phyloP scores from a whole-genome alignment of 2,797 vertebrate genomes.

The Helostoma temminkii region DNA sequence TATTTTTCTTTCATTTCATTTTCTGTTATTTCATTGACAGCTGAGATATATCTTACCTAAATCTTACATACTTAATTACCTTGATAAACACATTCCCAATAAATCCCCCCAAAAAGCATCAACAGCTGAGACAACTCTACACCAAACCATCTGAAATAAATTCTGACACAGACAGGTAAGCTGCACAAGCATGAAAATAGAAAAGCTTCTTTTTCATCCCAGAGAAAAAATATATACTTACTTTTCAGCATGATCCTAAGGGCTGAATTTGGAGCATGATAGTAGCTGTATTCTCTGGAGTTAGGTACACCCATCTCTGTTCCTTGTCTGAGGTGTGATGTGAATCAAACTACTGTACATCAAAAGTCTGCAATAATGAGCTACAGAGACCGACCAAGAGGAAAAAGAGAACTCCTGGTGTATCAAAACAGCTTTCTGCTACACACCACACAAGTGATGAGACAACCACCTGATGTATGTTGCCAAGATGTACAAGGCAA shows the following conservation, averaged over 20 bases:
- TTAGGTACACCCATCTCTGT: conserved; percentile 83
- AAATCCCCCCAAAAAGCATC: conserved; percentile 6
- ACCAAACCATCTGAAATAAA: conserved; percentile 12
- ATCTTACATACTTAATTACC: neutral
- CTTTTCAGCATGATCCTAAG: conserved; percentile 78
- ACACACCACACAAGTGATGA: neutral
- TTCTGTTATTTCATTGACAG: neutral
- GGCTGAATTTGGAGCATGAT: conserved; percentile 67
- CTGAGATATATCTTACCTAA: too few relatives aligned
- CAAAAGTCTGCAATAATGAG: conserved; percentile 45
- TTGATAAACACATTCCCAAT: neutral
- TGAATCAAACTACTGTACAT: conserved; percentile 39
- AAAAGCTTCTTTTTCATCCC: neutral
- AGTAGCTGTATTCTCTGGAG: conserved; percentile 82
- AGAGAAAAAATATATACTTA: conserved; percentile 71
- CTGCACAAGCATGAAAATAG: neutral
- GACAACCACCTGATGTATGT: conserved; percentile 37
- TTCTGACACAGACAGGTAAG: neutral
- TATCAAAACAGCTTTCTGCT: conserved; percentile 13
- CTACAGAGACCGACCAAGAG: neutral
- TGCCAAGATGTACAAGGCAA: neutral
- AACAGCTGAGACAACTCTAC: neutral
- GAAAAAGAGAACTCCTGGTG: conserved; percentile 4
- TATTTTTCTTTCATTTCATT: neutral
- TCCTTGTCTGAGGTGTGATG: conserved; percentile 24